These are phyloP conservation scores for Lepetodrilus schrolli DNA, from an alignment of 2,888 invertebrate species.

Conservation along the genomic window DNA sequence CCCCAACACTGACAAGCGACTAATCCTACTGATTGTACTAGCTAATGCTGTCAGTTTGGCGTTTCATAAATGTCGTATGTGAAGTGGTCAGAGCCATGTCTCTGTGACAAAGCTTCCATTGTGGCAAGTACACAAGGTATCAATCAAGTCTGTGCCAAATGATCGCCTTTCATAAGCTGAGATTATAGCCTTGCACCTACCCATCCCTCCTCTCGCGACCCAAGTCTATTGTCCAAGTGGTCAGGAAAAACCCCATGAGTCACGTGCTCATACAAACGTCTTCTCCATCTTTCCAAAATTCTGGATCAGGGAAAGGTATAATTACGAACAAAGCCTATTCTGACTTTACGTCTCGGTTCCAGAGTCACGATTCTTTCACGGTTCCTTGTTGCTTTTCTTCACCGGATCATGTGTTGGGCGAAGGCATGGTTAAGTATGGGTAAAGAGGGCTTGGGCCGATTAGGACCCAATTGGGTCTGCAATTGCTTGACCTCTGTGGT, in stretches of 20 bases:
- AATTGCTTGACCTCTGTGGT: neutral
- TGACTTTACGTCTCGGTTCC: neutral
- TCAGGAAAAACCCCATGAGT: no score
- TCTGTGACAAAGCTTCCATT: neutral
- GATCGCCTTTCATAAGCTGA: neutral
- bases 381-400: neutral
- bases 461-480: neutral
- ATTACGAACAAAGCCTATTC: neutral
- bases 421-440: neutral
- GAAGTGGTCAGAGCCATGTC: no score
- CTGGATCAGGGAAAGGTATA: no score
- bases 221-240: no score
- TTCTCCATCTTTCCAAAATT: neutral
- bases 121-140: neutral
- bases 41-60: no score
- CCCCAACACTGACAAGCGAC: no score
- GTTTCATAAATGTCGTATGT: no score
- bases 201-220: no score
- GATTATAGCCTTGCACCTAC: neutral
- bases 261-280: neutral
- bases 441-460: neutral
- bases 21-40: no score
- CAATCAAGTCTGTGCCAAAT: neutral
- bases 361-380: neutral
- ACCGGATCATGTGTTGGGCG: neutral